Evolutionary conservation across 1,140 invertebrate genomes (phyloP).

Genomic region (Rhagoletis zephyria): DNA sequence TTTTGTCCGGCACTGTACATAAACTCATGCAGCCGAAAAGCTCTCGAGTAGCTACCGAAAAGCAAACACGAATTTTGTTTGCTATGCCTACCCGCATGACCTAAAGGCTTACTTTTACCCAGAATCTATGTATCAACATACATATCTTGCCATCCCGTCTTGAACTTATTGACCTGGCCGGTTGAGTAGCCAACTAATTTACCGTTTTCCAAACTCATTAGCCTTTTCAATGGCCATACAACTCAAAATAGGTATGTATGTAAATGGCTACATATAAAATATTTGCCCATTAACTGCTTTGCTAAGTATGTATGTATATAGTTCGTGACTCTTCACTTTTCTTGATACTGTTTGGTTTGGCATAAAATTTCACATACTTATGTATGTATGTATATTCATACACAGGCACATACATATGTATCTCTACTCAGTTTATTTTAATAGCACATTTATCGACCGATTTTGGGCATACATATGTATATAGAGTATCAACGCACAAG

Average conservation of each 20-base stretch:
- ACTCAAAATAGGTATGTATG: not conserved
- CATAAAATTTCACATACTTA: not conserved
- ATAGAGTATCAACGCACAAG: too few relatives aligned
- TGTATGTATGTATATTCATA: not conserved
- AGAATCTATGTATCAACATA: too few relatives aligned
- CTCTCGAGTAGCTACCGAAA: too few relatives aligned
- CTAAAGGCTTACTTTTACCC: too few relatives aligned
- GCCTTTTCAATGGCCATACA: not conserved
- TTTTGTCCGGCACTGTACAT: too few relatives aligned
- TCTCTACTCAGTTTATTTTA: too few relatives aligned
- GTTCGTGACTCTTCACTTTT: not conserved
- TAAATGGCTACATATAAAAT: not conserved
- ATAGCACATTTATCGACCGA: too few relatives aligned
- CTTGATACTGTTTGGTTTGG: not conserved
- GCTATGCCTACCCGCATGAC: too few relatives aligned
- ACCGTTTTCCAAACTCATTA: conserved; percentile 7
- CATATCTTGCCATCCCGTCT: not conserved
- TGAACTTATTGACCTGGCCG: not conserved
- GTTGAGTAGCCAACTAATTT: not conserved
- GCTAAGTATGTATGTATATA: conserved; percentile 1
- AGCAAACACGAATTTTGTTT: too few relatives aligned
- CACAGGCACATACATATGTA: too few relatives aligned
- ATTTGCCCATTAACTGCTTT: conserved; percentile 2
- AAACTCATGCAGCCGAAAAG: too few relatives aligned
- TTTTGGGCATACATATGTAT: too few relatives aligned